Percentiles rank a stretch among this genome's conserved stretches.
phyloP scores from a whole-genome alignment of 2,888 invertebrate genomes.

The Buathra laborator region DNA sequence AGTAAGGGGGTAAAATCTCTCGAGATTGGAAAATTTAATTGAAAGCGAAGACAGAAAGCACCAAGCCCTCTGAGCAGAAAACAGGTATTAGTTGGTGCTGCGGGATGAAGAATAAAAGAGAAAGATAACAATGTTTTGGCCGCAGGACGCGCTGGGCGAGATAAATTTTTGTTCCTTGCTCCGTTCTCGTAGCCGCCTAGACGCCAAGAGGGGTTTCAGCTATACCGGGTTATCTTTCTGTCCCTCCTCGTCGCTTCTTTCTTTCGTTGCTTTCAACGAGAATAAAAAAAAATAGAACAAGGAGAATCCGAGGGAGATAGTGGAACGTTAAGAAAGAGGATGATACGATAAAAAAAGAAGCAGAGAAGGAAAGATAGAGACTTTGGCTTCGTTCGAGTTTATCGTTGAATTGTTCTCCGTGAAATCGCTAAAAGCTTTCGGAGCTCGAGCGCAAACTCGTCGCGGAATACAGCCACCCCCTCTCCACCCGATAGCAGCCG shows the following conservation, averaged over 20 bases:
- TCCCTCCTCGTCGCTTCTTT: neutral
- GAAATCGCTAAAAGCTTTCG: conserved; percentile 60
- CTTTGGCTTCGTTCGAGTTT: conserved; percentile 42
- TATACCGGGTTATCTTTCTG: neutral
- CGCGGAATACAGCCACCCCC: neutral
- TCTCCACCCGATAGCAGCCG: neutral
- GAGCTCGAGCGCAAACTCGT: conserved; percentile 29
- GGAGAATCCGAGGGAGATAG: neutral
- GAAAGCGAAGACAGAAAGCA: conserved; percentile 27
- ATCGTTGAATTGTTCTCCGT: conserved; percentile 44
- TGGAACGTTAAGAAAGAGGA: conserved; percentile 3
- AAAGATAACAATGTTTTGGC: conserved; percentile 10
- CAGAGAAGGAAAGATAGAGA: neutral
- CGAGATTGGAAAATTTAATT: conserved; percentile 58
- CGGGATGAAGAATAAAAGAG: neutral
- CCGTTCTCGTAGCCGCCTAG: neutral
- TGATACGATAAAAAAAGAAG: conserved; percentile 32
- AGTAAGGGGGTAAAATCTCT: conserved; percentile 27
- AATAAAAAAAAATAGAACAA: neutral
- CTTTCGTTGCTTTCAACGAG: conserved; percentile 15
- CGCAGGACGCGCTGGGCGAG: neutral
- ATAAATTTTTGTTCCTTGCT: conserved; percentile 19
- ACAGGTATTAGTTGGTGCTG: neutral
- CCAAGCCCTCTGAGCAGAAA: neutral
- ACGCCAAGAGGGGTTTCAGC: neutral